These are phyloP conservation scores for Halcyon malimbica DNA, from an alignment of 2,113 vertebrate genomes.

Conservation along the genomic window DNA sequence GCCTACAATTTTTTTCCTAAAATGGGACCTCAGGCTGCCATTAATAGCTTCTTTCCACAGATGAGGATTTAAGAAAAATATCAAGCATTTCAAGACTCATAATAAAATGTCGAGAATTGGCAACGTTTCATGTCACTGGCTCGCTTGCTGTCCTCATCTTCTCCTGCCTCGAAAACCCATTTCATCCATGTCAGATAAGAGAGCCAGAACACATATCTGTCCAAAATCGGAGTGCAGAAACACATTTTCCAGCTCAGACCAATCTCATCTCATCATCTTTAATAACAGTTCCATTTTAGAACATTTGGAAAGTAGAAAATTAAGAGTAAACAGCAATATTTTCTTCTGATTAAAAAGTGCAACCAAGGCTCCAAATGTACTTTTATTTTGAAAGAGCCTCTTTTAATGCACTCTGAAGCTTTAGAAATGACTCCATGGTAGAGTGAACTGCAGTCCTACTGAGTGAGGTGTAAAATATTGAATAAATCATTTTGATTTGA, in stretches of 20 bases:
- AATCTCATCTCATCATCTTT: background rate
- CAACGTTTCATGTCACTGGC: background rate
- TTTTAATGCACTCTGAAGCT: background rate
- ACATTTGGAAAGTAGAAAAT: constrained; percentile 7
- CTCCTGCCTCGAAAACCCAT: background rate
- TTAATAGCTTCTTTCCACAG: background rate
- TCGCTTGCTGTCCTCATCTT: background rate
- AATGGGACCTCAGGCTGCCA: background rate
- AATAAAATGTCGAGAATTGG: background rate
- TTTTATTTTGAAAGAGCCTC: background rate
- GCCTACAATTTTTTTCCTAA: background rate
- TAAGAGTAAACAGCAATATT: background rate
- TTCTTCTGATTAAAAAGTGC: background rate
- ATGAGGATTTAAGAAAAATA: constrained; percentile 2
- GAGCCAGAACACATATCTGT: background rate
- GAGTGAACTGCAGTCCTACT: background rate
- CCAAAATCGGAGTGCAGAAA: background rate
- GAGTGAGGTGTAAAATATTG: background rate
- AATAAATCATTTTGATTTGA: background rate
- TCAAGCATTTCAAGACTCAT: background rate
- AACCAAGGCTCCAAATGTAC: background rate
- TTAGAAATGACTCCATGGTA: background rate
- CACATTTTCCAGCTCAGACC: background rate
- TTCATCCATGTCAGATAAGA: background rate
- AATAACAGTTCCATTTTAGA: background rate